Percentiles rank a stretch among this genome's conserved stretches.
Evolutionary conservation across 2,797 vertebrate species (phyloP).

Genomic region (Oreochromis mossambicus): DNA sequence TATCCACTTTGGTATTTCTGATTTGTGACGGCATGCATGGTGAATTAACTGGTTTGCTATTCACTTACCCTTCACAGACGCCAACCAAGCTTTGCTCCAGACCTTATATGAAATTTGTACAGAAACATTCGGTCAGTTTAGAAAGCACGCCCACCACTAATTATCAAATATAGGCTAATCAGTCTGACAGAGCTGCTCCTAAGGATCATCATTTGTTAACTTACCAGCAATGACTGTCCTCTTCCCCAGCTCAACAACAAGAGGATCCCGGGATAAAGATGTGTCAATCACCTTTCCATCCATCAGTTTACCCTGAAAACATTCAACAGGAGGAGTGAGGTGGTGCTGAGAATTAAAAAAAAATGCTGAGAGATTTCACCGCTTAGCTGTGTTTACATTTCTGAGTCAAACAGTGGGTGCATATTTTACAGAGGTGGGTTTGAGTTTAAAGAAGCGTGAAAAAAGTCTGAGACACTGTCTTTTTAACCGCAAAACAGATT

Average conservation of each 20-base stretch:
- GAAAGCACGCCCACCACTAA: neutral
- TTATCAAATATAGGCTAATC: neutral
- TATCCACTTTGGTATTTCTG: neutral
- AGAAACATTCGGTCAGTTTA: slow-evolving; percentile 15
- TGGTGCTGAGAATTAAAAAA: neutral
- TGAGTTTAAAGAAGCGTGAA: neutral
- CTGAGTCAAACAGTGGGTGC: neutral
- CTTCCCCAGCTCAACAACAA: slow-evolving; percentile 93
- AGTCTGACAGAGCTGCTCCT: neutral
- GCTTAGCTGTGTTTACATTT: neutral
- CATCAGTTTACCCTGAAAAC: slow-evolving; percentile 84
- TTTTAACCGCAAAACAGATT: neutral
- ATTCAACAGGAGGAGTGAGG: neutral
- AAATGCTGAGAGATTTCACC: neutral
- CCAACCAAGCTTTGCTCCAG: slow-evolving; percentile 92
- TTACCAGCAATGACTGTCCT: slow-evolving; percentile 91
- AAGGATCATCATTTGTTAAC: neutral
- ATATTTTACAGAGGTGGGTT: neutral
- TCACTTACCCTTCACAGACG: slow-evolving; percentile 92
- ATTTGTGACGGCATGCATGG: neutral
- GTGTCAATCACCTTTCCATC: slow-evolving; percentile 92
- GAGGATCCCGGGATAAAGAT: slow-evolving; percentile 88
- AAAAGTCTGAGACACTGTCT: neutral
- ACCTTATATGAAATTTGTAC: slow-evolving; percentile 70
- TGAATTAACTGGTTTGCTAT: neutral